phyloP scores from a whole-genome alignment of 2,888 invertebrate species.

The Sinelater perroti region DNA sequence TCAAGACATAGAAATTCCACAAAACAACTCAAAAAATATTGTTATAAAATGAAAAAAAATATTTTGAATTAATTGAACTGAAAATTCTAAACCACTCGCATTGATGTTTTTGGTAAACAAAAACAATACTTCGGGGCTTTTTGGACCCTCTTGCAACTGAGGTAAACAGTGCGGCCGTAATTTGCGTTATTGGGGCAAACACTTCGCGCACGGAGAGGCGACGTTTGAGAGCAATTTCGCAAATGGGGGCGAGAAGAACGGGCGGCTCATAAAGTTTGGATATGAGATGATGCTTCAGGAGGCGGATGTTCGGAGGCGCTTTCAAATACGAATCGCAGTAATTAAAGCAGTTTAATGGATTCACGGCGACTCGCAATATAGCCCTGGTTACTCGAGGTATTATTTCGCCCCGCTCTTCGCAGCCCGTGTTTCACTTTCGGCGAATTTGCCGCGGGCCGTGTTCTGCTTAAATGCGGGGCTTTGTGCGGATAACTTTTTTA shows the following conservation, averaged over 20 bases:
- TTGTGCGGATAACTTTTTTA: slow-evolving; percentile 10
- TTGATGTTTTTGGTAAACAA: no score
- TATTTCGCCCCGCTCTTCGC: slow-evolving; percentile 26
- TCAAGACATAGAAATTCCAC: no score
- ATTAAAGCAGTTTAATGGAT: slow-evolving; percentile 32
- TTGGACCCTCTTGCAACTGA: no score
- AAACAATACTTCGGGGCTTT: no score
- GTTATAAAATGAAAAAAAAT: no score
- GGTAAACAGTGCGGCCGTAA: no score
- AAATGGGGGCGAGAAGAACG: slow-evolving; percentile 1
- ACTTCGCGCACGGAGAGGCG: no score
- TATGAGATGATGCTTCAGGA: slow-evolving; percentile 23
- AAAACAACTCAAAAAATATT: no score
- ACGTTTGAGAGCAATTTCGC: no score
- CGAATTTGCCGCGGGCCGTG: slow-evolving; percentile 10
- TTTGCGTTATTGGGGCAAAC: no score
- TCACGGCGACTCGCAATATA: slow-evolving; percentile 28
- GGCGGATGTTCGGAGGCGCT: slow-evolving; percentile 24
- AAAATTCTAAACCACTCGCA: no score
- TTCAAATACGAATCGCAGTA: slow-evolving; percentile 31
- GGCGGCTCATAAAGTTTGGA: slow-evolving; percentile 16
- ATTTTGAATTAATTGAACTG: no score
- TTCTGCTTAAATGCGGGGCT: slow-evolving; percentile 7
- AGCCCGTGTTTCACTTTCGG: slow-evolving; percentile 19
- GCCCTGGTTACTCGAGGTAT: slow-evolving; percentile 29